phyloP scores from a whole-genome alignment of 2,888 invertebrate species.

The Syrista parreyssii region DNA sequence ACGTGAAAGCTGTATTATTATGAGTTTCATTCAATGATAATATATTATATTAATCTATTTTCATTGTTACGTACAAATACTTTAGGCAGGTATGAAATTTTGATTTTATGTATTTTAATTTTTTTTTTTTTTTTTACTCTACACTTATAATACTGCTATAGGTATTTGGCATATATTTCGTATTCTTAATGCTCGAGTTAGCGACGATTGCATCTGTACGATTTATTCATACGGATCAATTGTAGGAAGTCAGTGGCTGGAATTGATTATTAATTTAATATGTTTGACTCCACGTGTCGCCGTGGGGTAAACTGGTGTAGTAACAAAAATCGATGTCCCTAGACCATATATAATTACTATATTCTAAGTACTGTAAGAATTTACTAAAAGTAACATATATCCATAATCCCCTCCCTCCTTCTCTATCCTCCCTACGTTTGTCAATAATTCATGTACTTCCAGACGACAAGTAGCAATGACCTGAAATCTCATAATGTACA shows the following conservation, averaged over 20 bases:
- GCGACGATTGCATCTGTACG: background rate
- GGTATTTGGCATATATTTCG: background rate
- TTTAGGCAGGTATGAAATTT: background rate
- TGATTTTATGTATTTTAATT: background rate
- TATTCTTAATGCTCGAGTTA: background rate
- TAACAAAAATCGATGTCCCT: background rate
- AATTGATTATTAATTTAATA: background rate
- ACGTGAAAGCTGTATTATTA: background rate
- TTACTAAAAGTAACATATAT: background rate
- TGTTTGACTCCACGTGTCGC: too few species aligned
- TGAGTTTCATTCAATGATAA: background rate
- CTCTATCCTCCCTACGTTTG: background rate
- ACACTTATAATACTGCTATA: background rate
- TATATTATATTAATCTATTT: background rate
- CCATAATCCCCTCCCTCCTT: too few species aligned
- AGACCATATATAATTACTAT: background rate
- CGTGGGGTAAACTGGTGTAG: background rate
- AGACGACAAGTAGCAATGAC: background rate
- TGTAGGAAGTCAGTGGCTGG: background rate
- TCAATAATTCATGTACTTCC: background rate
- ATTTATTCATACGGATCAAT: background rate
- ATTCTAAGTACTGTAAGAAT: background rate
- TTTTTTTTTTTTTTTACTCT: background rate
- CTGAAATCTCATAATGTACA: background rate
- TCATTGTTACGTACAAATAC: too few species aligned